Evolutionary conservation across 92 coral and sea anemone species (phyloP), one percentile per base, ranked within the genome.

Genomic region (Umimayanthus kanabou): DNA sequence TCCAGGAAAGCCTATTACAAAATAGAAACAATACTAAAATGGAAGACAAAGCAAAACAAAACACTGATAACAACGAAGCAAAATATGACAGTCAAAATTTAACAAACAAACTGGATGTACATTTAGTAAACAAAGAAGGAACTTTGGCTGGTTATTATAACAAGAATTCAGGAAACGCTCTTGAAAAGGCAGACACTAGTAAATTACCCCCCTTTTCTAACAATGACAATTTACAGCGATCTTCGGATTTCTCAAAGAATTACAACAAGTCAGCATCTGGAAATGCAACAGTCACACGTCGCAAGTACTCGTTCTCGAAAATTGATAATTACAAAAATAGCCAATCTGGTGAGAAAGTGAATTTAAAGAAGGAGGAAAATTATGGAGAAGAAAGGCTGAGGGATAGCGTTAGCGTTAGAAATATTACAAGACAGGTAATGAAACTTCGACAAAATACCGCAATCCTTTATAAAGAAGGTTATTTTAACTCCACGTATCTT

Each of bases 381-480:
- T 23, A 10, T 5, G 26, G 29, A 43, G 49, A 28, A 39, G 33
- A 66, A 81, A n/a, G 40, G 13, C 10, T 64, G 5, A 0, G n/a
- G 22, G 20, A 65, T 23, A 1, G 20, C 37, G 16, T 33, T 37
- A 81, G 11, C 45, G 8, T 16, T 75, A 40, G 47, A 23, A 70
- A 83, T 39, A 18, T 83, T 16, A 69, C 76, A 25, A 7, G 39
- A 42, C 76, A 66, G 77, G 29, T 67, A 67, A 5, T 13, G 15
- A 69, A 6, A 26, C 81, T 89, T 13, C 80, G 76, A 42, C 50
- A 57, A 29, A 84, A 87, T 84, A 61, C n/a, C 6, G 65, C 72
- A 20, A 66, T 95, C 14, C 16, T 72, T 3, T 95, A 95, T 87
- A 84, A 61, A 15, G 94, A 95, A 72, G 94, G 92, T 23, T 75